Evolutionary conservation across 2,888 invertebrate genomes (phyloP), one percentile per base, ranked within the genome.

Genomic region (Nebria salina): DNA sequence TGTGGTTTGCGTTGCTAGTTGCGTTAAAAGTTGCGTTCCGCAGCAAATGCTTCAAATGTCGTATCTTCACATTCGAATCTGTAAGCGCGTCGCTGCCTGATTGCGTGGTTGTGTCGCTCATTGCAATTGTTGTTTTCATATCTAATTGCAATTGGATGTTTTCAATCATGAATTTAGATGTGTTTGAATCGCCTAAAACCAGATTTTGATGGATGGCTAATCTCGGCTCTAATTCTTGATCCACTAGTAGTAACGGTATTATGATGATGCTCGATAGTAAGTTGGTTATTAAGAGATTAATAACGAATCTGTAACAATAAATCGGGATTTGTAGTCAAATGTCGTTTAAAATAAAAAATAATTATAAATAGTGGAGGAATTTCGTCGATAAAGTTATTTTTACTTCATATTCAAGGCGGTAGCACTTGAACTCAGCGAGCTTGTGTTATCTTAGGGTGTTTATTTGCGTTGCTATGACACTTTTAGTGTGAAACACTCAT

Each of bases 281-380:
- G 85, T 91, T 91, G 82, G 91, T 90, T 34, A 89, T 88, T 54
- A 91, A 88, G 75, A 92, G 87, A 85, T 92, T 92, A 82, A 92
- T 89, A 79, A 90, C 89, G 84, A 90, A 90, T 87, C 90, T 90
- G 88, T 6, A 88, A 88, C 43, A 82, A 85, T 84, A 83, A 85
- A 20, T 20, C 20, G 20, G 76, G 85, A 85, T 80, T 34, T 5
- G 34, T 34, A 34, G 34, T 34, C 34, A 34, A 5, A 34, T 2
- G 34, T 34, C 2, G 34, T 34, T 34, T 34, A 34, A 34, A 34
- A 34, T 5, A 34, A 1, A 34, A 34, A 75, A 41, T 70, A 89
- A 86, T 74, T 82, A 72, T 9, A 65, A 68, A 81, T 65, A 42
- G 65, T 1, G 5, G 2, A 1, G 2, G 5, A 34, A 34, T 34